Evolutionary conservation across 2,888 invertebrate species (phyloP).

Genomic region (Caradrina clavipalpis): DNA sequence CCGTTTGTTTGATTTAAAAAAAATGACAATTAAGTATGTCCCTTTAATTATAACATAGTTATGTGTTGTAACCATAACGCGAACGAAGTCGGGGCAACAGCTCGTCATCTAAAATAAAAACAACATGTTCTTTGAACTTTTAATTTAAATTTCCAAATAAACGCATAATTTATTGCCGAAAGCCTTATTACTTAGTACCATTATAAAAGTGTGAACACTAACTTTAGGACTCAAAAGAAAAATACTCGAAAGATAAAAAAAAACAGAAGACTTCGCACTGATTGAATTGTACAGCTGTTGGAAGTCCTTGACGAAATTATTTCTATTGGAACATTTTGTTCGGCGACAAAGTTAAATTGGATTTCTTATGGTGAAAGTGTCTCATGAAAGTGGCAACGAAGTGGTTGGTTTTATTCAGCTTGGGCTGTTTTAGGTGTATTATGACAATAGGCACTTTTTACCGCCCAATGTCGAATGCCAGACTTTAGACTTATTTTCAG

Average conservation of each 20-base stretch:
- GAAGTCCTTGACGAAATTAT: slow-evolving; percentile 89
- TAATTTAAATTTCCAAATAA: neutral
- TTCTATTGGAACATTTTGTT: slow-evolving; percentile 90
- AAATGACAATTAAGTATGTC: too few relatives aligned
- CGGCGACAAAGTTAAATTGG: slow-evolving; percentile 90
- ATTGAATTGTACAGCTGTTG: slow-evolving; percentile 89
- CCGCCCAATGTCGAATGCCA: slow-evolving; percentile 62
- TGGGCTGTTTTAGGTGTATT: slow-evolving; percentile 80
- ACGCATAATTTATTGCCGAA: neutral
- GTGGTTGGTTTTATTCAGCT: slow-evolving; percentile 82
- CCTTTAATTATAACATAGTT: too few relatives aligned
- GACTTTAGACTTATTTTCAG: slow-evolving; percentile 68
- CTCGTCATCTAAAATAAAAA: too few relatives aligned
- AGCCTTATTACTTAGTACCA: slow-evolving; percentile 20
- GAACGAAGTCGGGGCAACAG: too few relatives aligned
- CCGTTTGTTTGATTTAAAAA: too few relatives aligned
- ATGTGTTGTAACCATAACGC: too few relatives aligned
- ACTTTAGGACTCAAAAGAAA: slow-evolving; percentile 77
- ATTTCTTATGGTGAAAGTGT: slow-evolving; percentile 89
- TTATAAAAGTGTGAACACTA: slow-evolving; percentile 76
- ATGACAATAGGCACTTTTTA: slow-evolving; percentile 81
- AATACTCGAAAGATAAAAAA: slow-evolving; percentile 77
- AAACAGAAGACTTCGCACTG: slow-evolving; percentile 81
- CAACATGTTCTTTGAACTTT: too few relatives aligned
- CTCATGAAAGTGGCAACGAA: slow-evolving; percentile 79